Base-by-base conservation (phyloP, 2,113 vertebrate genomes). In the Clupea harengus region DNA sequence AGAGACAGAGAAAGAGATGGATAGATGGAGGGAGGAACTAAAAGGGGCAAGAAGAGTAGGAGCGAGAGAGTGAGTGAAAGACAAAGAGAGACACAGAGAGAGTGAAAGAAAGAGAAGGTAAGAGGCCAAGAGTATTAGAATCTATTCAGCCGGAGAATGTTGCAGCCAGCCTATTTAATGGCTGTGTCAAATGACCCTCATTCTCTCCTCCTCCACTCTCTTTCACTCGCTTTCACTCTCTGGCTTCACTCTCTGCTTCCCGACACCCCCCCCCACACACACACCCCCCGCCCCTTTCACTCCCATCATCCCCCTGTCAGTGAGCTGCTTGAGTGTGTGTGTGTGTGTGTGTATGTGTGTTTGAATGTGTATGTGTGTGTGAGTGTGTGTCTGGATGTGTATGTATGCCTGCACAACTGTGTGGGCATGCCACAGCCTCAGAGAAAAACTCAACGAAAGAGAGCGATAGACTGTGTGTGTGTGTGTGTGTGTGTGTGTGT, bases 141-240 rank as follows among this genome's bases (percentile, higher is more conserved):
- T 86, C 64, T 82, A 85, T 87, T 89, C 64, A 85, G 49, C 45
- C 52, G n/a, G 72, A 57, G 75, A 85, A 84, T 85, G 86, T 87
- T 84, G 78, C 64, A 84, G 78, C 60, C 82, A 85, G 82, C 87
- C 72, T 25, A 83, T 86, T 84, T 81, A 88, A 89, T 85, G 84
- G 87, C 47, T 87, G 81, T 57, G 85, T 85, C 87, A 88, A 86
- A 75, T 84, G 81, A 45, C 72, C 81, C 54, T 57, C 20, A 57
- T 57, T 57, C 20, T 20, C 54, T 20, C 81, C 54, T 57, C 20
- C 20, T 57, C 22, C 20, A 6, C 54, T 20, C 54, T 57, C 54
- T 6, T 39, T 28, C 67, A 10, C 67, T 75, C 67, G 10, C 28
- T 75, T 32, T 75, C 11, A 13, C 67, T 72, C 64, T 25, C 64